Evolutionary conservation across 64 coral and sea anemone species (phyloP), one percentile per base, ranked within the genome.

Genomic region (Catalaphyllia jardinei): DNA sequence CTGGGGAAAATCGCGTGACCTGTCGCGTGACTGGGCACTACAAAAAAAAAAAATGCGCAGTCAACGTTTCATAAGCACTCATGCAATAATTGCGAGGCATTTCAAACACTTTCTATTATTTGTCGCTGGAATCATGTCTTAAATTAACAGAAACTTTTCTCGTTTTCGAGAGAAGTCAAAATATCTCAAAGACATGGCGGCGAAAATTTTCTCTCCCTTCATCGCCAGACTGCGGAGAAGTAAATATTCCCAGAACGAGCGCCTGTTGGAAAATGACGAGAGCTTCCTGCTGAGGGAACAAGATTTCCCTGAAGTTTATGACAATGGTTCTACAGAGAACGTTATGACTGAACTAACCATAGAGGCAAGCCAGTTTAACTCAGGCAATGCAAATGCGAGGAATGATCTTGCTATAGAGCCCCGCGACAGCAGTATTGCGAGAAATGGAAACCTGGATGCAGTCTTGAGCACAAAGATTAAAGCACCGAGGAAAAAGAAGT

Each of bases 161-260:
- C 42, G 7, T 46, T 46, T 46, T 5, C 42, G 42, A 46, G 42
- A 46, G 42, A 46, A 46, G 42, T 4, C 42, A 46, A 46, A 46
- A 46, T 46, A 46, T 46, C 5, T 46, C 42, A 4, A 46, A 46
- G 4, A 46, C 42, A 46, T 46, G 42, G 77, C 49, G 16, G 42
- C 77, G 22, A 79, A 33, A 62, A 60, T 60, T 30, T 59, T 80
- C 19, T 52, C 78, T 62, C 55, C 54, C 13, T 18, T 80, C 7
- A 60, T 80, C 11, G 12, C 76, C 22, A 80, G 78, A 80, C 51
- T 80, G 62, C 55, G 78, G 52, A 19, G 19, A 4, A 80, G 49
- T 12, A 28, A n/a, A n/a, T n/a, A 29, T 4, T 13, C 15, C 19
- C 31, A 46, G 25, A 54, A 52, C 5, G 78, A 17, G 28, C n/a